These are phyloP conservation scores for Mus caroli DNA, from an alignment of 2,797 vertebrate genomes.

Conservation along the genomic window DNA sequence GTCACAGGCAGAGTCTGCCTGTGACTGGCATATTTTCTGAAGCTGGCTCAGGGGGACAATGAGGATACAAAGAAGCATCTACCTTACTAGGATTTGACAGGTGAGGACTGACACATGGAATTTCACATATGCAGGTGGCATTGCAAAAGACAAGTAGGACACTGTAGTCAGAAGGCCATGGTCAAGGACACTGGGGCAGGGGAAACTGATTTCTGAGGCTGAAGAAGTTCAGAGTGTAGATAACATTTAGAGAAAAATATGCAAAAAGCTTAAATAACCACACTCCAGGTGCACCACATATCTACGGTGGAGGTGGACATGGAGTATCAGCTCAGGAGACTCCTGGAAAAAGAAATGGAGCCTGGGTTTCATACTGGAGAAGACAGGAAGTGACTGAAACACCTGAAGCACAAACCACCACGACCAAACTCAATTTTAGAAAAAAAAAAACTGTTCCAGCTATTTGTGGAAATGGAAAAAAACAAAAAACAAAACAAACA, in stretches of 20 bases:
- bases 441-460: not conserved
- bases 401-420: not conserved
- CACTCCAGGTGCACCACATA: not conserved
- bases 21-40: not conserved
- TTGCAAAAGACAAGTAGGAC: not conserved
- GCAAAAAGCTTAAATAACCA: not conserved
- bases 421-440: not conserved
- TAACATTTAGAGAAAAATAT: not conserved
- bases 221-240: not conserved
- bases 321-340: not conserved
- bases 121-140: rapidly evolving
- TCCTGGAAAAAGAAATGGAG: not conserved
- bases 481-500: too few species aligned
- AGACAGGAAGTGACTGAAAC: not conserved
- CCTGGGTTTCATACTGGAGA: not conserved
- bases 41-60: not conserved
- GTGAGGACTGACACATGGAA: not conserved
- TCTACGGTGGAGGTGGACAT: not conserved
- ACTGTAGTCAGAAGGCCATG: not conserved
- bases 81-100: not conserved
- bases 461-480: not conserved
- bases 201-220: not conserved
- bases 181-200: not conserved
- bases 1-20: too few species aligned
- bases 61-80: not conserved